Evolutionary conservation across 2,888 invertebrate species (phyloP).

Genomic region (Leuctra nigra): DNA sequence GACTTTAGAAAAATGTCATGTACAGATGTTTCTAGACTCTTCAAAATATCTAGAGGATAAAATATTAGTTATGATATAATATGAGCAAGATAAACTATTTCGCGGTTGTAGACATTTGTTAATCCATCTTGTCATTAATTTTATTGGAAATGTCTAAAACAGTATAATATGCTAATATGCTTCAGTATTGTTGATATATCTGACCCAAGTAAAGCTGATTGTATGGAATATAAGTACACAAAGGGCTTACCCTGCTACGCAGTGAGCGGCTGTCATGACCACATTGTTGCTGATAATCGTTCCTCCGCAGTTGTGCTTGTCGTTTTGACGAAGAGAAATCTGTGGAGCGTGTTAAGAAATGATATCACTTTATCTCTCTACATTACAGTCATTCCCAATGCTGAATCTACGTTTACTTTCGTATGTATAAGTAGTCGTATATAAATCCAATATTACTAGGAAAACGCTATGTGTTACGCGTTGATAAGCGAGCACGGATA

Average conservation of each 20-base stretch:
- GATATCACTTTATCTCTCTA: too few species aligned
- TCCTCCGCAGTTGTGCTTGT: conserved; percentile 22
- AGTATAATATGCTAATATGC: neutral
- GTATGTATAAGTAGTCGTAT: too few species aligned
- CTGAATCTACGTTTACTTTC: too few species aligned
- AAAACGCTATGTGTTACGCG: too few species aligned
- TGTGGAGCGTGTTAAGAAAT: too few species aligned
- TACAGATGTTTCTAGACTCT: neutral
- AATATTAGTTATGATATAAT: neutral
- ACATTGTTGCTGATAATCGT: conserved; percentile 20
- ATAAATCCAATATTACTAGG: too few species aligned
- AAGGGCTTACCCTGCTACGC: conserved; percentile 18
- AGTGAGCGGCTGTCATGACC: conserved; percentile 26
- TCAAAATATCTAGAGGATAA: neutral
- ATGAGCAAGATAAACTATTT: too few species aligned
- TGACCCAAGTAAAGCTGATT: neutral
- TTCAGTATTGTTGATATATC: neutral
- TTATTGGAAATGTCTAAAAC: neutral
- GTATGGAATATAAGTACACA: neutral
- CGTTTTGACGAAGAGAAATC: conserved; percentile 27
- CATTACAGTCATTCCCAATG: too few species aligned
- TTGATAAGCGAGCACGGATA: too few species aligned
- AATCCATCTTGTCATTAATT: too few species aligned
- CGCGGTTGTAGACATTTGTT: too few species aligned
- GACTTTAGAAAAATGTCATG: neutral